Base-by-base conservation (phyloP, 2,113 vertebrate species). In the Capra hircus region DNA sequence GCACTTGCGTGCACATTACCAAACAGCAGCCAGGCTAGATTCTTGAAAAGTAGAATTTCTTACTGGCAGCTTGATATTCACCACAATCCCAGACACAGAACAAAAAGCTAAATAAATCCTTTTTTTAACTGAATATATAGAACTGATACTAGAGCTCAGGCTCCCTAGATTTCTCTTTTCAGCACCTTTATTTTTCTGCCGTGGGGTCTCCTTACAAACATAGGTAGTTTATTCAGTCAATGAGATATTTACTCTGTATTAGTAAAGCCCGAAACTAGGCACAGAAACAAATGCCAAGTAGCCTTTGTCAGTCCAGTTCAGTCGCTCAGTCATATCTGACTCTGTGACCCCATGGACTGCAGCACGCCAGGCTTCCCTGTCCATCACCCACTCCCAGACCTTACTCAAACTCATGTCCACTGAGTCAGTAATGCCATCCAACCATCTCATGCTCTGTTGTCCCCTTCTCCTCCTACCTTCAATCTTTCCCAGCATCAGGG, bases 151-250 rank as follows among this genome's bases (percentile, higher is more conserved):
- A 67, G 33, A 77, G 80, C 2, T 36, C n/a, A 84, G 27, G 12
- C 40, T 43, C 77, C 21, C 94, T 74, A 27, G 77, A 60, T 59
- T 90, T 92, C 83, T 77, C 82, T 52, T 92, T 82, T 28, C 7
- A 48, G 43, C 53, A 48, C 16, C 30, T 92, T 71, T 40, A 13
- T 92, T 80, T 87, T 91, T 83, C 62, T 90, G 16, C 84, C 19
- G n/a, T 85, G 78, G 67, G 19, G 25, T 52, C 48, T 67, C 23
- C 92, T 87, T 67, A 8, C 21, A 27, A 10, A 43, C 62, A 71
- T 78, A 91, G 21, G 15, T 96, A 36, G 67, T 48, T 78, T 92
- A 71, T 59, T 88, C 33, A 89, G 8, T 82, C 77, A 57, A 80
- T 53, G 48, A 91, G 67, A 45, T 40, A 27, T 13, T 15, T 12